Conservation (phyloP, 2,888 invertebrate genomes). For the Tinea pellionella region DNA sequence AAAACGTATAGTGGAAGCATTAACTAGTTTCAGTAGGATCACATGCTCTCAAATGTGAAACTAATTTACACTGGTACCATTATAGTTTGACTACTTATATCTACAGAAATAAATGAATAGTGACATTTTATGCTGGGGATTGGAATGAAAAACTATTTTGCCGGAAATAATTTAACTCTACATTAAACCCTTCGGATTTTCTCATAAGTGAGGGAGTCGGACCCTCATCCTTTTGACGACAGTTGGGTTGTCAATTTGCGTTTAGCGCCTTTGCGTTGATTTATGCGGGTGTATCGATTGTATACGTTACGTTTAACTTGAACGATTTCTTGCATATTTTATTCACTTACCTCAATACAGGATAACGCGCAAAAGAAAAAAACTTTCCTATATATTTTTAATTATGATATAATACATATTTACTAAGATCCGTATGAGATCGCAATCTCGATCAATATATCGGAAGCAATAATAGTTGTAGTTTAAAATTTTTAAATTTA, state of each 20-base stretch:
- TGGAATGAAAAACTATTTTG: slow-evolving; percentile 10
- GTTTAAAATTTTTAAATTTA: too few relatives aligned
- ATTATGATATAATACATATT: background rate
- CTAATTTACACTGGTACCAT: background rate
- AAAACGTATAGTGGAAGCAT: slow-evolving; percentile 3
- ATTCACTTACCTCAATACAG: too few relatives aligned
- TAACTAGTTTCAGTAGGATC: background rate
- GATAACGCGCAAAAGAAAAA: too few relatives aligned
- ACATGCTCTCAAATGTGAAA: slow-evolving; percentile 1
- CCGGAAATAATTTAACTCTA: slow-evolving; percentile 11
- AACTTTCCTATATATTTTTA: too few relatives aligned
- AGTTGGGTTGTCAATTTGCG: slow-evolving; percentile 45
- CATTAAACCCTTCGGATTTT: slow-evolving; percentile 24
- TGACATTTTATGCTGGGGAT: background rate
- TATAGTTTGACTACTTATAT: background rate
- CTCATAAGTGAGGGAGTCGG: slow-evolving; percentile 23
- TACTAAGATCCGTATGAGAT: too few relatives aligned
- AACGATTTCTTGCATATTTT: background rate
- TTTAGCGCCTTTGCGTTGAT: slow-evolving; percentile 37
- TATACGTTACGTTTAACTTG: slow-evolving; percentile 21
- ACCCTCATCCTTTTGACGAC: slow-evolving; percentile 35
- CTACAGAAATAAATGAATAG: background rate
- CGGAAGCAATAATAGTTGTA: too few relatives aligned
- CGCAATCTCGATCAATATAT: too few relatives aligned
- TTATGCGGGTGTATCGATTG: slow-evolving; percentile 36